These are phyloP conservation scores for Corvus moneduloides DNA, from an alignment of 2,113 vertebrate species.

Conservation along the genomic window DNA sequence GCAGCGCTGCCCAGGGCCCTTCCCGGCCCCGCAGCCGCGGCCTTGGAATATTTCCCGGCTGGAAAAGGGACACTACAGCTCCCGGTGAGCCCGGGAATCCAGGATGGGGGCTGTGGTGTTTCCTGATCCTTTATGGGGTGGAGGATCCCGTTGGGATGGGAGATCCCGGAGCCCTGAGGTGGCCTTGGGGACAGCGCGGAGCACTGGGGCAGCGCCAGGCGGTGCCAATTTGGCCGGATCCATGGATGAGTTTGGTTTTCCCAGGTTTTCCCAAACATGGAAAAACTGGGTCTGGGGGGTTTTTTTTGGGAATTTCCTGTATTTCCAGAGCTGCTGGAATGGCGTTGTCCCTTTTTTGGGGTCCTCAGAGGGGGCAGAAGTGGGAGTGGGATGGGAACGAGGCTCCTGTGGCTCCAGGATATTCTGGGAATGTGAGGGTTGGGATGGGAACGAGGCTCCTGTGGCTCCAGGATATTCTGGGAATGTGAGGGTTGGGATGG, in stretches of 20 bases:
- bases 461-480: too few species aligned
- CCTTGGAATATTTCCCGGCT: neutral
- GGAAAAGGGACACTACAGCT: neutral
- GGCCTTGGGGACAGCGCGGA: too few species aligned
- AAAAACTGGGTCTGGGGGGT: neutral
- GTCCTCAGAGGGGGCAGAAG: too few species aligned
- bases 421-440: too few species aligned
- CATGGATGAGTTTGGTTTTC: neutral
- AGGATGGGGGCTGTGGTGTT: neutral
- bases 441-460: too few species aligned
- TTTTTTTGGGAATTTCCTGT: neutral
- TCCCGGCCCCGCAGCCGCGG: neutral
- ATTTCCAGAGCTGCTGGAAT: neutral
- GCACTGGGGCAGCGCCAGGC: too few species aligned
- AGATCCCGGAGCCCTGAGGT: too few species aligned
- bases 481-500: too few species aligned
- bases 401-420: too few species aligned
- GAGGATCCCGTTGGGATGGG: neutral
- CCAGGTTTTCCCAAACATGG: neutral
- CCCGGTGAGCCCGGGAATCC: neutral
- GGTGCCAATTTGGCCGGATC: too few species aligned
- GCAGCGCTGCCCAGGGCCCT: neutral
- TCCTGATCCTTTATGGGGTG: neutral
- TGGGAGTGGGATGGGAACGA: too few species aligned
- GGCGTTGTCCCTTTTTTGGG: neutral